Evolutionary conservation across 2,113 vertebrate genomes (phyloP).

Genomic region (Amphiprion percula): DNA sequence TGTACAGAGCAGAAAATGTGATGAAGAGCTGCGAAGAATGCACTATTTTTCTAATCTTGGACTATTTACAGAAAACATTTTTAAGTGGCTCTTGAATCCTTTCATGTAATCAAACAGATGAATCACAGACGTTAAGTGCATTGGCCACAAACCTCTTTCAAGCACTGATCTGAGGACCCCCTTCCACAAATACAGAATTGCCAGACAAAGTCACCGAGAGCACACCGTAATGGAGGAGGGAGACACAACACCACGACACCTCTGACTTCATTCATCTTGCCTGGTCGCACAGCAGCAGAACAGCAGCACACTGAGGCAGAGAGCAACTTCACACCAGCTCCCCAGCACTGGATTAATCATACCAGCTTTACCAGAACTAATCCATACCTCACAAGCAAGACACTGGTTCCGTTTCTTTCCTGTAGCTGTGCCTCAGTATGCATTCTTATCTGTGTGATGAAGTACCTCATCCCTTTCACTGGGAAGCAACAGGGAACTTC

Average conservation of each 20-base stretch:
- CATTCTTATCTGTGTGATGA: conserved; percentile 72
- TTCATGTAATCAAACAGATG: conserved; percentile 22
- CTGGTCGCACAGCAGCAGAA: conserved; percentile 45
- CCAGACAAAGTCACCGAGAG: conserved; percentile 40
- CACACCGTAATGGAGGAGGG: conserved; percentile 43
- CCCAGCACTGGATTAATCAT: conserved; percentile 67
- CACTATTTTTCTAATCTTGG: background rate
- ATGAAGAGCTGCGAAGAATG: background rate
- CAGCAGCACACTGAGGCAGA: conserved; percentile 18
- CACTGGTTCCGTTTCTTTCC: conserved; percentile 25
- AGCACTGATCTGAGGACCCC: conserved; percentile 42
- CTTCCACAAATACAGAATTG: conserved; percentile 39
- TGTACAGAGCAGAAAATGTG: background rate
- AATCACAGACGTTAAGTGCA: conserved; percentile 19
- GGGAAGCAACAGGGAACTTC: conserved; percentile 7
- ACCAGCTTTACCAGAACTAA: conserved; percentile 75
- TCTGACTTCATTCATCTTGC: conserved; percentile 64
- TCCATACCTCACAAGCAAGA: conserved; percentile 63
- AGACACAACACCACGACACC: conserved; percentile 41
- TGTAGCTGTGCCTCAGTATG: conserved; percentile 38
- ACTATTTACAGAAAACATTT: background rate
- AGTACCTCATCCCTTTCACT: conserved; percentile 47
- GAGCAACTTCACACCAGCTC: conserved; percentile 25
- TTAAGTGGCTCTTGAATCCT: conserved; percentile 9
- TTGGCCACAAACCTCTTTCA: conserved; percentile 6